A percentile compares a stretch with the other conserved stretches of the same genome.
Evolutionary conservation across 2,113 vertebrate genomes (phyloP).

Genomic region (Gallinago jamesoni): DNA sequence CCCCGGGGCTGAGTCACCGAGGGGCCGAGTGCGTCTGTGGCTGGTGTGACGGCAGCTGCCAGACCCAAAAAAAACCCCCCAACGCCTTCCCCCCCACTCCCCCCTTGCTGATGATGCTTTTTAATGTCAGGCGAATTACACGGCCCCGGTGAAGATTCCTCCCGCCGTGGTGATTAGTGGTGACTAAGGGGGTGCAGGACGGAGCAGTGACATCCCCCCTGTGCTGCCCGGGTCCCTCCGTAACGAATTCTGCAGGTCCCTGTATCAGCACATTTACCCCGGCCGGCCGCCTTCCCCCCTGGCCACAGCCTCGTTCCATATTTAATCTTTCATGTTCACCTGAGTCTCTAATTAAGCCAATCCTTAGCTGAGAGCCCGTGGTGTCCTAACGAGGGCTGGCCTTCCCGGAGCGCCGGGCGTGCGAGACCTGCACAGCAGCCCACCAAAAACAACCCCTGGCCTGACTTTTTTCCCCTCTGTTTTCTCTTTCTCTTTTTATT

Average conservation of each 20-base stretch:
- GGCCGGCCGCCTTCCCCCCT: neutral
- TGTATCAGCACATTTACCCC: neutral
- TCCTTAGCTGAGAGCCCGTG: neutral
- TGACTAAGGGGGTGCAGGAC: neutral
- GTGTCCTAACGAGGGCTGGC: neutral
- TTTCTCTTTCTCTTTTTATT: neutral
- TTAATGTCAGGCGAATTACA: neutral
- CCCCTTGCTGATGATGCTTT: neutral
- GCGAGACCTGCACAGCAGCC: neutral
- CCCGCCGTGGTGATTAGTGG: neutral
- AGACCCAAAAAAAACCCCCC: neutral
- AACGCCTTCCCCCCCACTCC: neutral
- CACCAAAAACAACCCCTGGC: neutral
- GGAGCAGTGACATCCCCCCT: neutral
- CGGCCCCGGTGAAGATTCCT: neutral
- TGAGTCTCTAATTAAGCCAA: neutral
- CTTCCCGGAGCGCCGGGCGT: fast-evolving
- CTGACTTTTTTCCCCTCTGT: neutral
- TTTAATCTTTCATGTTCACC: neutral
- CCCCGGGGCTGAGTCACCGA: neutral
- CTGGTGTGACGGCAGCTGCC: neutral
- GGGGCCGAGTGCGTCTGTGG: neutral
- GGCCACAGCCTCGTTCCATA: neutral
- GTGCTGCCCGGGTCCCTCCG: neutral
- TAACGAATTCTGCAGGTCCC: neutral